phyloP scores from a whole-genome alignment of 2,113 vertebrate species.

The Hepsetus odoe region DNA sequence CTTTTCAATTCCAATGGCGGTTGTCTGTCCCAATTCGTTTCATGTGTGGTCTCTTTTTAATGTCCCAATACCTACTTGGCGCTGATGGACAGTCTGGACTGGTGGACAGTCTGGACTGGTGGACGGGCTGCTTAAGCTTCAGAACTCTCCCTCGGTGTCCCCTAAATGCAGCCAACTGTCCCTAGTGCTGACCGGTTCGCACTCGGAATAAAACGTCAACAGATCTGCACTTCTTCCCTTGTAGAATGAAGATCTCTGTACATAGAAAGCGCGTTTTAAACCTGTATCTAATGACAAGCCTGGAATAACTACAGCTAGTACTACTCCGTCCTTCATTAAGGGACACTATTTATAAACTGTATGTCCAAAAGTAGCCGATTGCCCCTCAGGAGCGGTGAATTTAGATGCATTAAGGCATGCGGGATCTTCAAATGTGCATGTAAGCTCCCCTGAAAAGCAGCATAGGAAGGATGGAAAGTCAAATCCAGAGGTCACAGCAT shows the following conservation, averaged over 20 bases:
- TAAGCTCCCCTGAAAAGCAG: background rate
- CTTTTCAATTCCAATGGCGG: conserved; percentile 10
- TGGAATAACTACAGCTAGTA: conserved; percentile 64
- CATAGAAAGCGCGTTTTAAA: conserved; percentile 60
- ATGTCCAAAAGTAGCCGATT: background rate
- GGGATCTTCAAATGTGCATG: background rate
- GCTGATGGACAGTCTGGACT: conserved; percentile 9
- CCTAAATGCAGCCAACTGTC: conserved; percentile 17
- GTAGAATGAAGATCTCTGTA: conserved; percentile 46
- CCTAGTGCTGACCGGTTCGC: conserved; percentile 32
- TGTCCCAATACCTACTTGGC: conserved; percentile 17
- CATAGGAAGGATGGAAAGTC: background rate
- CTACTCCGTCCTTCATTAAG: conserved; percentile 58
- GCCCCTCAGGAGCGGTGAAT: background rate
- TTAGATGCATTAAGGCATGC: background rate
- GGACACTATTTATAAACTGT: conserved; percentile 55
- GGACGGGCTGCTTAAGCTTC: conserved; percentile 18
- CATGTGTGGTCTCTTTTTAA: conserved; percentile 33
- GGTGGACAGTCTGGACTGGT: conserved; percentile 17
- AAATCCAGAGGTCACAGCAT: no score
- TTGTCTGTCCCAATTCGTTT: conserved; percentile 31
- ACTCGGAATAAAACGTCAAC: conserved; percentile 23
- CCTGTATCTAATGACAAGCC: conserved; percentile 65
- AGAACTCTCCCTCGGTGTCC: conserved; percentile 14
- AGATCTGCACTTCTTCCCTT: conserved; percentile 50